Evolutionary conservation across 2,113 vertebrate species (phyloP), one percentile per base, ranked within the genome.

Genomic region (Pithys albifrons): DNA sequence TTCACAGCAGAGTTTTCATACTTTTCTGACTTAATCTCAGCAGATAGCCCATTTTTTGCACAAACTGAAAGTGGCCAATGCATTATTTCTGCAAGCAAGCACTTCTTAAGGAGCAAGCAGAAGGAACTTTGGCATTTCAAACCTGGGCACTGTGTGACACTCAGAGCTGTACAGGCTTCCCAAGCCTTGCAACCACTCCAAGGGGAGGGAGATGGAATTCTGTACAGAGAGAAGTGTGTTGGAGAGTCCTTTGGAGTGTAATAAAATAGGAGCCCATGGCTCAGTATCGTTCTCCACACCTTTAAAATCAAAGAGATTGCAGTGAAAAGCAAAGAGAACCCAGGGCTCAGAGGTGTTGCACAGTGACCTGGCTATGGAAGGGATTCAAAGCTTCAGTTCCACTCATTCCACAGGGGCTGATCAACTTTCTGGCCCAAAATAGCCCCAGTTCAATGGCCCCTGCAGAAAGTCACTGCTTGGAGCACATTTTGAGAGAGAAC

Each of bases 251-350:
- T 69, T 51, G 46, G 76, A 80, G 59, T 5, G 4, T 7, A 51
- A 37, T 41, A 79, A 45, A 81, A 33, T 0, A 51, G 17, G 29
- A 81, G 45, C 43, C 58, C 13, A 2, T 2, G n/a, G 46, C 88
- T 93, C 88, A 88, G 80, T 17, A 55, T 46, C 43, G 8, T 52
- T 73, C 94, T 75, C 84, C 54, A 75, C 74, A 59, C 45, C 73
- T 88, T 73, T 85, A 49, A 91, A 89, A 83, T 78, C 87, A 84
- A 95, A 97, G 57, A 80, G 45, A 35, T 77, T 91, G 79, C 77
- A 73, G 52, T 8, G 33, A 87, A 92, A 92, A 95, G 89, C 75
- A 67, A 95, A 86, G 29, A 74, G 59, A 85, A 73, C 25, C 8
- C 80, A 65, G 79, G 76, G 71, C 57, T 59, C 62, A 77, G 52